phyloP scores from a whole-genome alignment of 1,140 invertebrate species.

The Phymastichus coffea region DNA sequence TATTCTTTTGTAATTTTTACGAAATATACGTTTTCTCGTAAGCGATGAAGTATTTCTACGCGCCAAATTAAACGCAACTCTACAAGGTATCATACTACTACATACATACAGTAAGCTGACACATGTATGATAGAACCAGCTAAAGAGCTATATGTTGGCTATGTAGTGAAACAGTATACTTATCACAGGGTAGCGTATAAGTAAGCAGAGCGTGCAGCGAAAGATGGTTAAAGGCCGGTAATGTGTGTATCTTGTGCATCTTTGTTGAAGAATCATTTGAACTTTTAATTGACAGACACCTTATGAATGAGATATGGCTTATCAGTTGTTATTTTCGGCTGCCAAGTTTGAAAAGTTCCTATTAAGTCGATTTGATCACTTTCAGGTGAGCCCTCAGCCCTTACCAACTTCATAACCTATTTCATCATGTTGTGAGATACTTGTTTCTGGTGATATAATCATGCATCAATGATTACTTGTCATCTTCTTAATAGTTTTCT shows the following conservation, averaged over 20 bases:
- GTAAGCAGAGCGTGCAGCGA: no score
- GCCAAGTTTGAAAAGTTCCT: slow-evolving; percentile 46
- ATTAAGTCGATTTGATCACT: slow-evolving; percentile 42
- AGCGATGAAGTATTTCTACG: no score
- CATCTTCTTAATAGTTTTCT: neutral
- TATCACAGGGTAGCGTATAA: no score
- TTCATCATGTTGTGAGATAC: slow-evolving; percentile 32
- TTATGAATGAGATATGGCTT: slow-evolving; percentile 44
- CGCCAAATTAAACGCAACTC: no score
- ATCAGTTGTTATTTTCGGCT: slow-evolving; percentile 46
- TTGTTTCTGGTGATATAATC: slow-evolving; percentile 20
- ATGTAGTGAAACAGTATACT: no score
- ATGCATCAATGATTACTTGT: neutral
- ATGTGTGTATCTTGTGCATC: slow-evolving; percentile 9
- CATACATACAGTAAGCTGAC: no score
- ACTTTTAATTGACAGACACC: slow-evolving; percentile 20
- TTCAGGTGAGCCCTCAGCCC: slow-evolving; percentile 39
- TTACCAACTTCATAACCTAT: slow-evolving; percentile 42
- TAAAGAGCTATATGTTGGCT: no score
- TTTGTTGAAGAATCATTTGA: slow-evolving; percentile 5
- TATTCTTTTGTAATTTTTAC: no score
- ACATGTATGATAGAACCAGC: no score
- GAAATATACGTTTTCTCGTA: no score
- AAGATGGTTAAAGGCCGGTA: slow-evolving; percentile 29
- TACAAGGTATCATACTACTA: no score